Base-by-base conservation (phyloP, 2,888 invertebrate species). In the Brassicogethes aeneus region DNA sequence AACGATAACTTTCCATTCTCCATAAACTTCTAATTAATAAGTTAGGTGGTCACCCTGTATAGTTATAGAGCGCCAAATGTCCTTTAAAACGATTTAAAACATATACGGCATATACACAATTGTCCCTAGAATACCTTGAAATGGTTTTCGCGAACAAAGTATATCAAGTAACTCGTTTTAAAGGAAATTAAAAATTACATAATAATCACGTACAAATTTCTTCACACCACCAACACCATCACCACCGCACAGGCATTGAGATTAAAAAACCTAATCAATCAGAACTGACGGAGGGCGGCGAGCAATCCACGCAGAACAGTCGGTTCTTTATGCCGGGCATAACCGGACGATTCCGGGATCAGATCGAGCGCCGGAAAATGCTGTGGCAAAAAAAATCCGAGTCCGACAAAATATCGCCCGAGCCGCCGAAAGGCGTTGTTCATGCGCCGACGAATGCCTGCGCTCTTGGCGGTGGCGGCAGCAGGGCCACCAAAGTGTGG, bases 321-420 rank as follows among this genome's bases (percentile, higher is more conserved):
- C 23, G 63, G 37, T 64, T 66, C 44, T 64, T 63, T 45, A 60
- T 65, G 58, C 66, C 68, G 0, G 67, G 68, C 2, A 64, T 67
- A 16, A 65, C 66, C 31, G 79, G 82, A 46, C 86, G 87, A 59
- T 87, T 92, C 61, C 80, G 89, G 3, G 86, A 92, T 53, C 90
- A 88, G 68, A 82, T 93, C 47, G 89, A 94, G 62, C 92, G 94
- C 65, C 76, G 94, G 38, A 94, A 94, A 69, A 71, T 93, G 38
- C 70, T 96, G 14, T 96, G 96, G 94, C 81, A 85, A 2, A 82
- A 84, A 56, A 88, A 87, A 68, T 81, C 73, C 39, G 50, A 87
- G 68, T 17, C 39, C 2, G 48, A 53, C 23, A 44, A 39, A 31
- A 35, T 34, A 17, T 40, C 33, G 32, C 36, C 45, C 58, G 52